A percentile compares a stretch with the other conserved stretches of the same genome.
Conservation (phyloP, 1,140 invertebrate species). For the Brachionus rotundiformis region DNA sequence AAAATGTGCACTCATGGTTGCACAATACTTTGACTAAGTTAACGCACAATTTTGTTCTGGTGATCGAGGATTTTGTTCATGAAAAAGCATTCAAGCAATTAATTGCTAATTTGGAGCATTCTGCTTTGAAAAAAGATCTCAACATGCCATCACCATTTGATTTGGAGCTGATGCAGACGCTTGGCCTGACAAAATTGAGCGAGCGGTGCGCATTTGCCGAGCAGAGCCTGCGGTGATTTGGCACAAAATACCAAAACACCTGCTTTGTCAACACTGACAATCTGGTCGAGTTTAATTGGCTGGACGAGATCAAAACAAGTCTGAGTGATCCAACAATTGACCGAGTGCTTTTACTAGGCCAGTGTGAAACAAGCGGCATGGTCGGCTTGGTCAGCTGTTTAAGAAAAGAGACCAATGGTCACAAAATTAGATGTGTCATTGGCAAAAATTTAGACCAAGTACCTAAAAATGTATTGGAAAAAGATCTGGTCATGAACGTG, state of each 20-base stretch:
- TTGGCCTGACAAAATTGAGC: background rate
- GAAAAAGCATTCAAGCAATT: background rate
- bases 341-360: background rate
- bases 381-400: background rate
- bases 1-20: background rate
- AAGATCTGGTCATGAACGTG: constrained; percentile 81
- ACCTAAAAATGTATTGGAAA: background rate
- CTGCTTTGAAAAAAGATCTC: background rate
- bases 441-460: background rate
- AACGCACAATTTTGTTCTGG: background rate
- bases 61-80: background rate
- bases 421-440: background rate
- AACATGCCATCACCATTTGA: background rate
- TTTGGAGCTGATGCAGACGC: background rate
- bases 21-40: background rate
- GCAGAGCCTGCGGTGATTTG: background rate
- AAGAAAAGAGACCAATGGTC: background rate
- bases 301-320: background rate
- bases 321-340: background rate
- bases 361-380: background rate
- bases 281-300: background rate
- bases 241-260: background rate
- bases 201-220: background rate
- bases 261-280: background rate
- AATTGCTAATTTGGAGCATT: background rate